Percentiles rank a stretch among this genome's conserved stretches.
phyloP scores from a whole-genome alignment of 1,140 invertebrate species.

The Drosophila subpulchrella region DNA sequence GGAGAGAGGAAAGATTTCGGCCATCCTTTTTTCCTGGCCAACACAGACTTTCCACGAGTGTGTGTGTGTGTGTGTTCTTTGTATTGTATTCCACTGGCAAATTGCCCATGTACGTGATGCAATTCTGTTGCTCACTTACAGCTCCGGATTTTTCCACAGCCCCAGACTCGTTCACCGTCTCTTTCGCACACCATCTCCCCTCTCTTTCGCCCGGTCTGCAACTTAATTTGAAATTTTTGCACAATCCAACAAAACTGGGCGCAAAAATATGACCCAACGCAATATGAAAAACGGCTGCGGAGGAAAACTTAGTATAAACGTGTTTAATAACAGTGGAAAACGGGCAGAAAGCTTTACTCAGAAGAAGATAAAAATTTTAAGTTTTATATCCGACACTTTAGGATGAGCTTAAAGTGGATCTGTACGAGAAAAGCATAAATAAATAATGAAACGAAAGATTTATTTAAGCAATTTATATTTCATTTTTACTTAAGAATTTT shows the following conservation, averaged over 20 bases:
- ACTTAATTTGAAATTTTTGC: constrained; percentile 83
- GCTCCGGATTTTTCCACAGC: constrained; percentile 18
- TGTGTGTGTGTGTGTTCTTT: constrained; percentile 50
- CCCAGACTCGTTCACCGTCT: constrained; percentile 1
- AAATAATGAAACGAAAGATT: not conserved
- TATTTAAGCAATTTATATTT: not conserved
- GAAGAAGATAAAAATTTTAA: constrained; percentile 18
- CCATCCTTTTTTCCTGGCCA: constrained; percentile 56
- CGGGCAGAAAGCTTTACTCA: constrained; percentile 3
- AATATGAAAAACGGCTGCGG: constrained; percentile 77
- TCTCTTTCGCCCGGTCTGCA: constrained; percentile 41
- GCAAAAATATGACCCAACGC: constrained; percentile 74
- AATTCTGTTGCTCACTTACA: constrained; percentile 81
- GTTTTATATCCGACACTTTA: constrained; percentile 8
- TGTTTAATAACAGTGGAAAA: constrained; percentile 75
- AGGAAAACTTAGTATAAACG: constrained; percentile 82
- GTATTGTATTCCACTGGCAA: constrained; percentile 78
- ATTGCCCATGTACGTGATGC: constrained; percentile 83
- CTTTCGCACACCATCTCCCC: not conserved
- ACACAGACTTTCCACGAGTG: constrained; percentile 20
- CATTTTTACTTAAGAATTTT: not conserved
- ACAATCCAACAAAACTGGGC: constrained; percentile 80
- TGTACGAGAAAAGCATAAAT: not conserved
- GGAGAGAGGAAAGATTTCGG: constrained; percentile 11
- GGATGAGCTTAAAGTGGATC: constrained; percentile 2